These are phyloP conservation scores for Lathronympha strigana DNA, from an alignment of 2,888 invertebrate species.

Conservation along the genomic window DNA sequence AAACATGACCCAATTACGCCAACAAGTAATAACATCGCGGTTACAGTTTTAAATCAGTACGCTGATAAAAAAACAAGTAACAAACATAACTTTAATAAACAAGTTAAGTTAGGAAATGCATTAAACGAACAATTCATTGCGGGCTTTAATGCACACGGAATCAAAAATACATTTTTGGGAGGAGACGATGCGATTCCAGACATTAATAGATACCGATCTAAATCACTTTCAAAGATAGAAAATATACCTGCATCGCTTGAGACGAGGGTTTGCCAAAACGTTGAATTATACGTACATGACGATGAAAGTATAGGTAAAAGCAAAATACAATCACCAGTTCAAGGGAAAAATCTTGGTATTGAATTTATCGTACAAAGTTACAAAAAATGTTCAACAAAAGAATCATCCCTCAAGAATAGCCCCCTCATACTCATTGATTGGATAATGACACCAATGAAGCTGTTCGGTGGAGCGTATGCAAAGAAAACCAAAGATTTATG, in stretches of 20 bases:
- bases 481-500: conserved; percentile 85
- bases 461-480: conserved; percentile 87
- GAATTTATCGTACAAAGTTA: conserved; percentile 72
- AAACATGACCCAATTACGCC: conserved; percentile 56
- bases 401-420: conserved; percentile 59
- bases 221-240: conserved; percentile 55
- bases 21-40: conserved; percentile 43
- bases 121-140: conserved; percentile 68
- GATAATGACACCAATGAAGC: conserved; percentile 86
- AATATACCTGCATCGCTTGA: conserved; percentile 61
- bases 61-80: conserved; percentile 43
- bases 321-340: conserved; percentile 66
- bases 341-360: conserved; percentile 64
- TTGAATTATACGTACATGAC: conserved; percentile 63
- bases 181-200: conserved; percentile 70
- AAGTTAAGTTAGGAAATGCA: conserved; percentile 74
- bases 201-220: conserved; percentile 68
- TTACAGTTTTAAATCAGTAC: conserved; percentile 33
- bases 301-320: conserved; percentile 70
- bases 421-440: conserved; percentile 83
- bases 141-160: conserved; percentile 60
- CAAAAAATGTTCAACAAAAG: conserved; percentile 68
- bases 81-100: conserved; percentile 61
- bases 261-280: conserved; percentile 68
- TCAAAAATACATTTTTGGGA: conserved; percentile 67